phyloP scores from a whole-genome alignment of 2,113 vertebrate species.

The Eolophus roseicapilla region DNA sequence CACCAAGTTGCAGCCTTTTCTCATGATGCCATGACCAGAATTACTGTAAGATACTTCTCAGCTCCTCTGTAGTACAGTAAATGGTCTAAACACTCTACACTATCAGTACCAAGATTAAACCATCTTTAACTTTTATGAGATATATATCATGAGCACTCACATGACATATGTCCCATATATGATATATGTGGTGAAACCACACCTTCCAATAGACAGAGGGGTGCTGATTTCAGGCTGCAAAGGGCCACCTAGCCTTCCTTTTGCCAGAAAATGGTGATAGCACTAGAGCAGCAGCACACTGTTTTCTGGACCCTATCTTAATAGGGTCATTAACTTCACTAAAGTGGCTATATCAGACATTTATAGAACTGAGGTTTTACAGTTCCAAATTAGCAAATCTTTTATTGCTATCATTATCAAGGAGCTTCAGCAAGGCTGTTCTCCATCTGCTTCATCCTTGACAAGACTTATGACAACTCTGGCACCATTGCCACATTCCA shows the following conservation, averaged over 20 bases:
- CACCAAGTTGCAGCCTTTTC: neutral
- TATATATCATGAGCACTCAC: neutral
- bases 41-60: neutral
- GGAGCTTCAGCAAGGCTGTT: conserved; percentile 1
- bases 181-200: neutral
- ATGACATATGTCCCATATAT: neutral
- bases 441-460: conserved; percentile 30
- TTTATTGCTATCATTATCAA: neutral
- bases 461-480: conserved; percentile 11
- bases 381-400: neutral
- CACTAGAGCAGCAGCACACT: neutral
- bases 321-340: neutral
- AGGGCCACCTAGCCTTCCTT: neutral
- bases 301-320: neutral
- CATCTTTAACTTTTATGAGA: neutral
- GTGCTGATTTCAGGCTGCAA: neutral
- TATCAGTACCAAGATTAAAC: neutral
- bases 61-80: neutral
- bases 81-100: neutral
- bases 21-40: neutral
- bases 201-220: neutral
- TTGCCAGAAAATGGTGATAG: neutral
- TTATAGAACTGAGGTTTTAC: neutral
- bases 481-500: neutral
- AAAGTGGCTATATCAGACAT: neutral